Conservation (phyloP, 37 sponge, comb jelly and placozoan genomes). For the Halichondria panicea region DNA sequence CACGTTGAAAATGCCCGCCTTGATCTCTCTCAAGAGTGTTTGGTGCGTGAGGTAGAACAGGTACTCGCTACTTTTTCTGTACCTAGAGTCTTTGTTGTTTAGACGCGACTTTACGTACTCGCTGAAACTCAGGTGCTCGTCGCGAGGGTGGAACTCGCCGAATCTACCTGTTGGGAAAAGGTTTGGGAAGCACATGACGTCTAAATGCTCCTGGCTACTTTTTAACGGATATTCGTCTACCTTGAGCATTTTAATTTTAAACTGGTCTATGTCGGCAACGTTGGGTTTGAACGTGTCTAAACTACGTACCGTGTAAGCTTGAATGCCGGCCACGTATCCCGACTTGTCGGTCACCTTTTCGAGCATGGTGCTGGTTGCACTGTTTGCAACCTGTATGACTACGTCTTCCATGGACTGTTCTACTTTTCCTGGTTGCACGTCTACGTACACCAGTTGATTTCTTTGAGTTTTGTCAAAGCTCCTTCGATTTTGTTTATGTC, state of each 20-base stretch:
- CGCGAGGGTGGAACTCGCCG: constrained; percentile 56
- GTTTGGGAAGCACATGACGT: constrained; percentile 44
- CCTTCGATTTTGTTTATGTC: constrained; percentile 25
- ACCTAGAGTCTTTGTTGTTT: constrained; percentile 48
- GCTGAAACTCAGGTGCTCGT: constrained; percentile 19
- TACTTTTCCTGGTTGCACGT: constrained; percentile 20
- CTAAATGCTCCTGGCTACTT: constrained; percentile 28
- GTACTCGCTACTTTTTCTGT: constrained; percentile 54
- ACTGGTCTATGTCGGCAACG: constrained; percentile 51
- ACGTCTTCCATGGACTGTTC: constrained; percentile 45
- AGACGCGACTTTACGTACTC: constrained; percentile 58
- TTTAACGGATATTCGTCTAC: constrained; percentile 39
- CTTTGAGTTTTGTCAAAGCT: constrained; percentile 21
- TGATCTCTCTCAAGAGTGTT: constrained; percentile 35
- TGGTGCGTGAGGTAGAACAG: constrained; percentile 51
- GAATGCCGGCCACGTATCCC: constrained; percentile 42
- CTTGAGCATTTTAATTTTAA: constrained; percentile 50
- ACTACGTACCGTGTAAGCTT: constrained; percentile 46
- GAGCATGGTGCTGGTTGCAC: constrained; percentile 31
- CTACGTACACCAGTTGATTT: constrained; percentile 65
- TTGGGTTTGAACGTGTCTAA: constrained; percentile 25
- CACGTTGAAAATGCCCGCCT: constrained; percentile 45
- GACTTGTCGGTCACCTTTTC: constrained; percentile 34
- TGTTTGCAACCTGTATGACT: constrained; percentile 36
- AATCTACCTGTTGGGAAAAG: constrained; percentile 57